phyloP scores from a whole-genome alignment of 2,113 vertebrate species.

The Numida meleagris region DNA sequence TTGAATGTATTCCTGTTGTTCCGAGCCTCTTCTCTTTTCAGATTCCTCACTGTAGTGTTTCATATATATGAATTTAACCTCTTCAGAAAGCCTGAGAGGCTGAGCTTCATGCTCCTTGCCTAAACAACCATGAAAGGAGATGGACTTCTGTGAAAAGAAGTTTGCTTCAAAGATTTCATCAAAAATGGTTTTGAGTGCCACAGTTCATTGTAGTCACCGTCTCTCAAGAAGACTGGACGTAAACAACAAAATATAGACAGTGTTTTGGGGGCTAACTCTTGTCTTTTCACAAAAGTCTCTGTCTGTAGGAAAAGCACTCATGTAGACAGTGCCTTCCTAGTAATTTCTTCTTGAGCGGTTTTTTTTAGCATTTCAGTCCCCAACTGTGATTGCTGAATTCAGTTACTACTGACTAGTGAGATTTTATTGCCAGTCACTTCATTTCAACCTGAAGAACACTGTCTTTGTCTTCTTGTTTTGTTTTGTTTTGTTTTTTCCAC shows the following conservation, averaged over 20 bases:
- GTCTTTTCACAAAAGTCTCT: background rate
- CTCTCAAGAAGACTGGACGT: background rate
- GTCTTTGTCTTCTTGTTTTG: background rate
- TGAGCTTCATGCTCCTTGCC: background rate
- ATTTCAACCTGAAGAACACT: constrained; percentile 44
- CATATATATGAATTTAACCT: background rate
- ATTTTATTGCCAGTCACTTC: constrained; percentile 7
- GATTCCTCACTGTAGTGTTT: background rate
- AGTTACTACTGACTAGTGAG: background rate
- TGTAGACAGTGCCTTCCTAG: background rate
- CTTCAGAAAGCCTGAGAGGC: background rate
- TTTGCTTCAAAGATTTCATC: background rate
- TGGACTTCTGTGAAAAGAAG: background rate
- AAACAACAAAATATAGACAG: background rate
- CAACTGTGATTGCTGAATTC: background rate
- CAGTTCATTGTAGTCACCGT: background rate
- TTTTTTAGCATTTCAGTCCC: background rate
- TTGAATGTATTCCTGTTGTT: background rate
- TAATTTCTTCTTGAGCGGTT: background rate
- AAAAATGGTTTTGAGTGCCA: background rate
- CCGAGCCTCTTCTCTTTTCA: background rate
- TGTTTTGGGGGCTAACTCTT: background rate
- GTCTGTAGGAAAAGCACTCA: background rate
- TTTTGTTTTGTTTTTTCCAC: background rate
- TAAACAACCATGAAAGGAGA: background rate